These are phyloP conservation scores for Avahi laniger DNA, from an alignment of 2,797 vertebrate species.

Conservation along the genomic window DNA sequence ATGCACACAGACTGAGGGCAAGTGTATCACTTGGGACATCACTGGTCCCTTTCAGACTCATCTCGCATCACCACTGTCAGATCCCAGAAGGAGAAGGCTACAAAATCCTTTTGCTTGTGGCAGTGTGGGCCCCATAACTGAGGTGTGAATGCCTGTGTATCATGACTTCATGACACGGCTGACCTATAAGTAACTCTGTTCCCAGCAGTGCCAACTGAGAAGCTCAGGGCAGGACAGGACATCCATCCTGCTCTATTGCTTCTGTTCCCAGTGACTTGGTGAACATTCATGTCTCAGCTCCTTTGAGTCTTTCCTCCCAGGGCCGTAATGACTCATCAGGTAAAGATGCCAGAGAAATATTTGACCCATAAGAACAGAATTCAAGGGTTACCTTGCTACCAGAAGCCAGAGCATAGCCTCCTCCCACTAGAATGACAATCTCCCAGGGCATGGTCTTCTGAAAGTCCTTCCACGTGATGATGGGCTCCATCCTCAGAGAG, in stretches of 20 bases:
- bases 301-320: neutral
- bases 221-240: neutral
- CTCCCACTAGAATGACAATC: constrained; percentile 97
- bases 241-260: neutral
- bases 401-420: constrained; percentile 96
- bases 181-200: neutral
- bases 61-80: neutral
- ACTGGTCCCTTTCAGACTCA: neutral
- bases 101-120: neutral
- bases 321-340: neutral
- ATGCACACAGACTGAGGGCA: neutral
- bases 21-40: neutral
- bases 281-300: neutral
- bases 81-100: neutral
- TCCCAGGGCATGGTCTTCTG: constrained; percentile 99
- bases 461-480: constrained; percentile 99
- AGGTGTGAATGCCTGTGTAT: neutral
- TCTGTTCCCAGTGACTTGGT: neutral
- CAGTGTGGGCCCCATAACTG: accelerated
- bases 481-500: constrained; percentile 87
- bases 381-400: constrained; percentile 93
- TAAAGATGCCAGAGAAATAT: neutral
- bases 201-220: neutral
- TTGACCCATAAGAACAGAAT: neutral
- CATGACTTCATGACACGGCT: accelerated